Base-by-base conservation (phyloP, 1,140 invertebrate genomes). In the Brachionus paranguensis region DNA sequence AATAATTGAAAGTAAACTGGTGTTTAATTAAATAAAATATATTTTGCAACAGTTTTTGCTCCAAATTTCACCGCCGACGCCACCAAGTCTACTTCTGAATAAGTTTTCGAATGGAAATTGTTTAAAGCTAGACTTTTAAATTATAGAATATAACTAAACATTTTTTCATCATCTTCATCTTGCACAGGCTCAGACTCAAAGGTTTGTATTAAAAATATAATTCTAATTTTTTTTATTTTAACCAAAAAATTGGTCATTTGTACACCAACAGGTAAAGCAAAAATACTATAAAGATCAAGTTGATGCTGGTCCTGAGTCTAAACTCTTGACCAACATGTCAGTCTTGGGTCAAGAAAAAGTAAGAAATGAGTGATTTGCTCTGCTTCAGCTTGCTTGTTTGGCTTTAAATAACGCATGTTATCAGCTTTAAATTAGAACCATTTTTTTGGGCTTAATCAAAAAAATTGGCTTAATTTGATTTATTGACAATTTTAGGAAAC, bases 401-500 rank as follows among this genome's bases (percentile, higher is more conserved):
- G 33, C 33, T 60, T 43, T 43, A 17, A 43, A 8, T 6, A 37
- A 72, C 20, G 68, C 33, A 43, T 43, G 33, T 41, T 17, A 41
- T 68, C 33, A 3, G 50, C 12, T 53, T 27, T 79, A 3, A 47
- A 64, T 64, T 29, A 81, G 55, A 33, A 24, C 53, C 43, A 45
- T 81, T 81, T 81, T 81, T 81, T 81, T 79, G 20, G 50, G 20
- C 14, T 24, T 27, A 64, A 45, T 11, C 17, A 10, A 37, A 12
- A 17, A 20, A 41, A 29, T 33, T 79, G 12, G 11, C 14, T 27
- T 11, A 89, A 91, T 93, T 93, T 93, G 20, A 8, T 12, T n/a
- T 20, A 29, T 41, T 92, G 92, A 14, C 92, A 94, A 84, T 93
- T 93, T 84, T 43, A 20, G 17, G 68, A 72, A 41, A 72, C 41